These are phyloP conservation scores for Leuciscus waleckii DNA, from an alignment of 2,797 vertebrate genomes.

Conservation along the genomic window DNA sequence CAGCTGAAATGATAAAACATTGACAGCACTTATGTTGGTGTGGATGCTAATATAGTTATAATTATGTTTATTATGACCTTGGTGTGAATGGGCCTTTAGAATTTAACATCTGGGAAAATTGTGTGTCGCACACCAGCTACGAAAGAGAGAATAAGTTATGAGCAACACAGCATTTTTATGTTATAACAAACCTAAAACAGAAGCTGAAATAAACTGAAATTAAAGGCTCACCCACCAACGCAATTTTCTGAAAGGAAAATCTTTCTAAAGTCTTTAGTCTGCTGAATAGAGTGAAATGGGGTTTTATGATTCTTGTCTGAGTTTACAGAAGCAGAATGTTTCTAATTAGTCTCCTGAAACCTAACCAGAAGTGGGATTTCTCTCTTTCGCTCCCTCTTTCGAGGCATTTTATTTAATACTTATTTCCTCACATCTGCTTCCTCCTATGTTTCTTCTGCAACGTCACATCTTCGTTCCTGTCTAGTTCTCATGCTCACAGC, in stretches of 20 bases:
- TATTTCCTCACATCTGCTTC: neutral
- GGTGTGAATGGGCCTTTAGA: neutral
- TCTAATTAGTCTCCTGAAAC: slow-evolving; percentile 63
- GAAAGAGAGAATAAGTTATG: neutral
- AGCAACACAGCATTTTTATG: neutral
- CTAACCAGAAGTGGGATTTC: slow-evolving; percentile 11
- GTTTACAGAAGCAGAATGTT: slow-evolving; percentile 56
- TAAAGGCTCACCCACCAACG: neutral
- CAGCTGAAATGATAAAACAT: too few relatives aligned
- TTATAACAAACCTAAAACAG: neutral
- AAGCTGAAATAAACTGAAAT: neutral
- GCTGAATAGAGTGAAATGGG: slow-evolving; percentile 34
- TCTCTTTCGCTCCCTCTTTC: neutral
- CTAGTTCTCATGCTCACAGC: neutral
- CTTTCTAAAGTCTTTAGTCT: slow-evolving; percentile 22
- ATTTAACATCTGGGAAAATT: neutral
- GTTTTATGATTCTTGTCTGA: slow-evolving; percentile 30
- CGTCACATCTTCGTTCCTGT: neutral
- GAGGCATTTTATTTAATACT: slow-evolving; percentile 32
- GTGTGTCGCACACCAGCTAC: neutral
- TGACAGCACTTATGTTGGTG: neutral
- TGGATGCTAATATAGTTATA: neutral
- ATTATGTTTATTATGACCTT: neutral
- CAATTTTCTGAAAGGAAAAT: neutral
- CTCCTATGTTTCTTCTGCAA: neutral